phyloP scores from a whole-genome alignment of 2,888 invertebrate genomes.

The Pristionchus exspectatus region DNA sequence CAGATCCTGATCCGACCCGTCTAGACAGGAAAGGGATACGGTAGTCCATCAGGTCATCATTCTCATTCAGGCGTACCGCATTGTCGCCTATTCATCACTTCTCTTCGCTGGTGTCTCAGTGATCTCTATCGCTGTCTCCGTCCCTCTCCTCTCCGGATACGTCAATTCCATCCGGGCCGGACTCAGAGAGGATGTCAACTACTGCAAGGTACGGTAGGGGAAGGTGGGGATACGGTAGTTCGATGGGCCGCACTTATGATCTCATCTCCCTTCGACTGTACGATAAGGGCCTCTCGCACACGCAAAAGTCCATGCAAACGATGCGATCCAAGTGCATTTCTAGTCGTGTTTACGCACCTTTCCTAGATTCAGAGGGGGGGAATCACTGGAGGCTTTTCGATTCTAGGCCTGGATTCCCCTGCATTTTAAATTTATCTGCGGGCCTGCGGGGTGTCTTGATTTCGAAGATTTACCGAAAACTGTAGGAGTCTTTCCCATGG shows the following conservation, averaged over 20 bases:
- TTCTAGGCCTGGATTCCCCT: too few species aligned
- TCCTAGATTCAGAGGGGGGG: not conserved
- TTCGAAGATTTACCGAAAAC: too few species aligned
- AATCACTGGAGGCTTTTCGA: too few species aligned
- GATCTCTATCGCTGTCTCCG: constrained; percentile 53
- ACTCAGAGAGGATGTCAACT: constrained; percentile 53
- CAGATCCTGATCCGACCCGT: not conserved
- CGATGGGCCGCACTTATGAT: not conserved
- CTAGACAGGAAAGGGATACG: not conserved
- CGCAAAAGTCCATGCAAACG: constrained; percentile 48
- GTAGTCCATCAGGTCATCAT: constrained; percentile 22
- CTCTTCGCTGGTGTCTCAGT: constrained; percentile 49
- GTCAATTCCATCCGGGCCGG: constrained; percentile 49
- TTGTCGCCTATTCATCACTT: constrained; percentile 48
- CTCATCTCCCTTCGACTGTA: not conserved
- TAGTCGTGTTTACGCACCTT: constrained; percentile 38
- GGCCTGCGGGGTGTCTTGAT: too few species aligned
- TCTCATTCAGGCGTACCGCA: constrained; percentile 52
- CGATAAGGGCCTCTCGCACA: not conserved
- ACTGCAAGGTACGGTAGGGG: constrained; percentile 53
- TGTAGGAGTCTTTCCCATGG: not conserved
- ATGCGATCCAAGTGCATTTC: constrained; percentile 3
- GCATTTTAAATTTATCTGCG: too few species aligned
- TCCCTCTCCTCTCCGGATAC: constrained; percentile 50
- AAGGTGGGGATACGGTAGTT: not conserved